Base-by-base conservation (phyloP, 2,888 invertebrate genomes). In the Cheilosia vulpina region DNA sequence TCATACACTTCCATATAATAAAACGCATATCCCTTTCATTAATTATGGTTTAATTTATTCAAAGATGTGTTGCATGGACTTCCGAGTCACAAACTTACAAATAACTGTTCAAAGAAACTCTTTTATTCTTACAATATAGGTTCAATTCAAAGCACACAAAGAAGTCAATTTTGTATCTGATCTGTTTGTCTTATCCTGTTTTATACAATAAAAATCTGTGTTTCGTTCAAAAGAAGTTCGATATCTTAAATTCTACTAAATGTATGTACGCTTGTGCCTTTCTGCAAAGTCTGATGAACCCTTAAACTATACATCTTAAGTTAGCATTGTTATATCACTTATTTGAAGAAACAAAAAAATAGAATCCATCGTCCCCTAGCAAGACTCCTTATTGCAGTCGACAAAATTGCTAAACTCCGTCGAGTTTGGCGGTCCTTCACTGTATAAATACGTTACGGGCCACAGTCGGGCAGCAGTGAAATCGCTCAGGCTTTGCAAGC, bases 381-480 rank as follows among this genome's bases (percentile, higher is more conserved):
- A 92, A 73, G 89, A 90, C 88, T 93, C 92, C 87, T 92, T 92
- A 87, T 92, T 92, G 88, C 93, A 92, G 88, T 93, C 92, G 73
- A 93, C 92, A 65, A 92, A 92, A 89, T 92, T 92, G 87, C 92
- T 92, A 89, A 92, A 90, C 82, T 92, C 92, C 4, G 95, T 95
- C 87, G 94, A 93, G 89, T 96, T 96, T 0, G 97, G 97, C 4
- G 97, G 97, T 43, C 95, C 94, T 80, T 95, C 95, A 90, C 95
- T 95, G 89, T 97, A 97, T 0, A 97, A 93, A 90, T 97, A 97
- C 0, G 96, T 95, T 19, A 97, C 95, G 0, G 97, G 97, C 96
- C 96, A 97, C 78, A 93, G 91, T 24, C 94, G 91, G 9, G 93
- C 93, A 63, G 93, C 93, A 19, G 91, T 90, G 82, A 92, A 91